Evolutionary conservation across 2,797 vertebrate species (phyloP), one percentile per base, ranked within the genome.

Genomic region (Arrhamphus sclerolepis): DNA sequence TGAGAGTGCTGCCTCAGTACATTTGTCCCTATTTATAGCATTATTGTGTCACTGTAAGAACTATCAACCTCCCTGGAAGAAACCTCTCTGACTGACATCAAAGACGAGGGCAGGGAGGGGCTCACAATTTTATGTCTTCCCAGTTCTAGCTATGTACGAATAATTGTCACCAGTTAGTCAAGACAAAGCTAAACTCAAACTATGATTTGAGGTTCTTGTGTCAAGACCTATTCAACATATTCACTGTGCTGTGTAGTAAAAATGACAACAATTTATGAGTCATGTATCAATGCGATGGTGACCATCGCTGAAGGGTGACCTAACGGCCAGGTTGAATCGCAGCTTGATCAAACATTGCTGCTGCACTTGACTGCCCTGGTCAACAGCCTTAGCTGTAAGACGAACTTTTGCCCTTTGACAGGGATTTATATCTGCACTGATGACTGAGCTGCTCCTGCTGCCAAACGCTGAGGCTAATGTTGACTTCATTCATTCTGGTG

Each of bases 211-310:
- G 65, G 66, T 66, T 79, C 69, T 77, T 79, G 77, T 77, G 76
- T 70, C 54, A 46, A 61, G 77, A 75, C 72, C 56, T 65, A 62
- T 62, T 21, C 20, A 50, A 62, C 54, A 54, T 44, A 65, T 71
- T 71, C 13, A 31, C 62, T 66, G 38, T 46, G 76, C 76, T 54
- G 66, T 63, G 68, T 70, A 81, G 86, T 80, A 81, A 88, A 84
- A 86, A 77, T 28, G 53, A 82, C 78, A 84, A 78, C 82, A 77
- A 84, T 75, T 83, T 73, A 75, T 80, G 78, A 86, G 82, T 81
- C 79, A 84, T 68, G 69, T 81, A 80, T 87, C 85, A 73, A 73
- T 78, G 56, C 2, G 22, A 66, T 64, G 57, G 72, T 50, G 48
- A 66, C 72, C 77, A 31, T 75, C 72, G 47, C 14, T 78, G 85